Evolutionary conservation across 2,888 invertebrate species (phyloP).

Genomic region (Sabatieria punctata): DNA sequence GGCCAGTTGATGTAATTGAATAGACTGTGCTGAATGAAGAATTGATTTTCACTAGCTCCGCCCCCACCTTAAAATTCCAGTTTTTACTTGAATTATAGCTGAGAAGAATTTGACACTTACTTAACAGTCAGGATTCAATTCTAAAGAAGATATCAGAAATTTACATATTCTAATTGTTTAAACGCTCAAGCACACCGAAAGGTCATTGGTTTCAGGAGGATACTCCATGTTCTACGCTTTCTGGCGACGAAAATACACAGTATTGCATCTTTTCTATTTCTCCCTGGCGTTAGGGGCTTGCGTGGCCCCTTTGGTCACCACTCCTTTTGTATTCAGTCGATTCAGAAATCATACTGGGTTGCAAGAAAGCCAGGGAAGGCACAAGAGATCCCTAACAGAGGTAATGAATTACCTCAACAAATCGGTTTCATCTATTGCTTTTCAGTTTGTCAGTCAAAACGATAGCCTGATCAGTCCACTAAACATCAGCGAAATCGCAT

Average conservation of each 20-base stretch:
- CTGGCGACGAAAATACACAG: slow-evolving; percentile 4
- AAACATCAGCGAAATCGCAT: neutral
- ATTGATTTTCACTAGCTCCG: too few relatives aligned
- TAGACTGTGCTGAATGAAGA: too few relatives aligned
- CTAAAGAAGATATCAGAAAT: neutral
- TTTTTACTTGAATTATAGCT: neutral
- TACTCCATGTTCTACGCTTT: slow-evolving; percentile 4
- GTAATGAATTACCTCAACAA: too few relatives aligned
- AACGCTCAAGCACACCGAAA: too few relatives aligned
- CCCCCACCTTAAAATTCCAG: too few relatives aligned
- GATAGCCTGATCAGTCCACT: neutral
- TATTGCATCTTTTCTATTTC: slow-evolving; percentile 4
- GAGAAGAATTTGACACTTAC: neutral
- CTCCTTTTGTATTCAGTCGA: neutral
- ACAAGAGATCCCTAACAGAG: neutral
- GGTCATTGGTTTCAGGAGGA: slow-evolving; percentile 7
- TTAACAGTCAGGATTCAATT: neutral
- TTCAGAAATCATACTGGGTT: neutral
- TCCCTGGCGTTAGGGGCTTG: slow-evolving; percentile 6
- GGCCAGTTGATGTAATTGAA: too few relatives aligned
- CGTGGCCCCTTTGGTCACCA: neutral
- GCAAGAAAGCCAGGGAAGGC: neutral
- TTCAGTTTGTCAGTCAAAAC: too few relatives aligned
- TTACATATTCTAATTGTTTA: neutral
- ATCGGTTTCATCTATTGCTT: too few relatives aligned